Evolutionary conservation across 2,113 vertebrate genomes (phyloP).

Genomic region (Nannobrachium achirus): DNA sequence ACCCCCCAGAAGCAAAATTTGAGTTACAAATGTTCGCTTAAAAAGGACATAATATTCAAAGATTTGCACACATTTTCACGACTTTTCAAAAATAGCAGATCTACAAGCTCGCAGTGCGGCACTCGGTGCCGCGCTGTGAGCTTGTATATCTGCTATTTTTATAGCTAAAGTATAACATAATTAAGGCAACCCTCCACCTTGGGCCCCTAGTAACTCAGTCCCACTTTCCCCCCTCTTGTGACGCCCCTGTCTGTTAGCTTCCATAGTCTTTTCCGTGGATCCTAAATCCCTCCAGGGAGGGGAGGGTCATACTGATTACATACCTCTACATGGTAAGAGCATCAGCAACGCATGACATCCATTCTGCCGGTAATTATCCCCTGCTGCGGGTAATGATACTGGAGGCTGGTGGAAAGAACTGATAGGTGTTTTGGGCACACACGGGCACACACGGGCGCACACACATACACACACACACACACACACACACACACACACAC

Average conservation of each 20-base stretch:
- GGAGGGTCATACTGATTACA: slow-evolving; percentile 49
- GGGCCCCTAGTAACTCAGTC: no score
- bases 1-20: no score
- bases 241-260: slow-evolving; percentile 11
- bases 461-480: slow-evolving; percentile 9
- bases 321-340: slow-evolving; percentile 32
- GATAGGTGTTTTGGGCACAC: slow-evolving; percentile 44
- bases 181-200: no score
- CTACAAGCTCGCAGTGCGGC: no score
- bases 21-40: no score
- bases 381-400: slow-evolving; percentile 60
- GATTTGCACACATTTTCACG: no score
- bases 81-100: no score
- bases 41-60: no score
- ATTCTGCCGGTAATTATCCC: slow-evolving; percentile 56
- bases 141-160: no score
- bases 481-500: slow-evolving; percentile 15
- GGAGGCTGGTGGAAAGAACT: slow-evolving; percentile 51
- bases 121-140: no score
- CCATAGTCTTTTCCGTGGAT: slow-evolving; percentile 44
- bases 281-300: slow-evolving; percentile 46
- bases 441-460: slow-evolving; percentile 15
- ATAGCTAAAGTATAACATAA: no score
- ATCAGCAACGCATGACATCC: slow-evolving; percentile 59
- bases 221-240: no score